Percentiles rank a stretch among this genome's conserved stretches.
These are phyloP conservation scores for Daktulosphaira vitifoliae DNA, from an alignment of 1,140 invertebrate species.

Conservation along the genomic window DNA sequence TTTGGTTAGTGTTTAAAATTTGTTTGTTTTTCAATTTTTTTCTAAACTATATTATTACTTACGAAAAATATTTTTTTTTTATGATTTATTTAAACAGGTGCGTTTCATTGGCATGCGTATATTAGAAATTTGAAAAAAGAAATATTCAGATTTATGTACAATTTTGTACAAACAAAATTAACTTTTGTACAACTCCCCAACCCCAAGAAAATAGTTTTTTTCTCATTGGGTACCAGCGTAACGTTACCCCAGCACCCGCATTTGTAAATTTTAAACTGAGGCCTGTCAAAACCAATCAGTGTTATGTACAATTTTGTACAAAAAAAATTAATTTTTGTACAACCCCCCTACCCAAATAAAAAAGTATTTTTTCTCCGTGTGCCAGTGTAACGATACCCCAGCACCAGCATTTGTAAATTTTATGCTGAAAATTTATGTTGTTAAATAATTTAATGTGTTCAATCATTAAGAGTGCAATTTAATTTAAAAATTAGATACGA, in stretches of 20 bases:
- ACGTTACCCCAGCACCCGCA: neutral
- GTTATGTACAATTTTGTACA: neutral
- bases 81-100: no score
- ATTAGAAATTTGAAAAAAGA: no score
- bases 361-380: no score
- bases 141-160: neutral
- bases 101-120: no score
- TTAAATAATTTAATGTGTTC: no score
- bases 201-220: neutral
- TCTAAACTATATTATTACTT: no score
- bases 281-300: neutral
- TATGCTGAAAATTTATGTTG: neutral
- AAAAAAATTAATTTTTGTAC: neutral
- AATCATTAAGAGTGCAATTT: no score
- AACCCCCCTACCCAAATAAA: neutral
- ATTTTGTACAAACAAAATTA: neutral
- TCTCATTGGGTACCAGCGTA: neutral
- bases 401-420: neutral
- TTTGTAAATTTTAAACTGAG: neutral
- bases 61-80: no score
- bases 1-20: no score
- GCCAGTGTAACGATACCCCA: neutral
- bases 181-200: neutral
- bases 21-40: no score
- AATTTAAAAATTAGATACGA: slow-evolving; percentile 8